A percentile compares a stretch with the other conserved stretches of the same genome.
Conservation (phyloP, 2,797 vertebrate species). For the Tokudaia muenninki region DNA sequence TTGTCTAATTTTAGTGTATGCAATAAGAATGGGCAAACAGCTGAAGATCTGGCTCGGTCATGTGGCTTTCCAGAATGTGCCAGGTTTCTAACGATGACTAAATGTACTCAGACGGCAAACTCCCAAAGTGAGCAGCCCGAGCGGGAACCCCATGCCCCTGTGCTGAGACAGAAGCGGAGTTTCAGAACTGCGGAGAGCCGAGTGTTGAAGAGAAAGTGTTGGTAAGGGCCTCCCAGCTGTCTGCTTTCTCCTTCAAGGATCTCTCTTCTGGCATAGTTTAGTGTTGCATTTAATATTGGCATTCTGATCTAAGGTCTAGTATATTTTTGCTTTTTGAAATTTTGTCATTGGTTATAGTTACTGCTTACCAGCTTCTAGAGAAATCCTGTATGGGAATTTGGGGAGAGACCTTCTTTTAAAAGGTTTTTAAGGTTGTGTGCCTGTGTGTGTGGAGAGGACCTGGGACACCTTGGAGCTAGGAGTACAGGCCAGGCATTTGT, state of each 20-base stretch:
- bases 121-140: slow-evolving; percentile 27
- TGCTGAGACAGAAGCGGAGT: slow-evolving; percentile 81
- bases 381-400: neutral
- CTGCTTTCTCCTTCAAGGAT: neutral
- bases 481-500: neutral
- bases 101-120: slow-evolving; percentile 84
- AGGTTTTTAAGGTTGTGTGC: neutral
- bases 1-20: slow-evolving; percentile 86
- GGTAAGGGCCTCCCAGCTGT: slow-evolving; percentile 75
- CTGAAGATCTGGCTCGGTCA: slow-evolving; percentile 90
- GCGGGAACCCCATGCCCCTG: neutral
- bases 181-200: slow-evolving; percentile 56
- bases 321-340: neutral
- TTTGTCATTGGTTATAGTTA: slow-evolving; percentile 23
- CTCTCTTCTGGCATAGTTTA: neutral
- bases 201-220: slow-evolving; percentile 87
- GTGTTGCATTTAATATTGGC: neutral
- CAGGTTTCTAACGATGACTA: slow-evolving; percentile 87
- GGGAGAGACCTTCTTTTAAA: neutral
- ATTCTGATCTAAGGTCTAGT: neutral
- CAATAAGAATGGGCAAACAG: slow-evolving; percentile 90
- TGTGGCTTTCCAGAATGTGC: slow-evolving; percentile 89
- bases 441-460: neutral
- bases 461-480: neutral
- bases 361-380: slow-evolving; percentile 15